Percentiles rank a stretch among this genome's conserved stretches.
Conservation (phyloP, 2,888 invertebrate genomes). For the Eilema griseolum region DNA sequence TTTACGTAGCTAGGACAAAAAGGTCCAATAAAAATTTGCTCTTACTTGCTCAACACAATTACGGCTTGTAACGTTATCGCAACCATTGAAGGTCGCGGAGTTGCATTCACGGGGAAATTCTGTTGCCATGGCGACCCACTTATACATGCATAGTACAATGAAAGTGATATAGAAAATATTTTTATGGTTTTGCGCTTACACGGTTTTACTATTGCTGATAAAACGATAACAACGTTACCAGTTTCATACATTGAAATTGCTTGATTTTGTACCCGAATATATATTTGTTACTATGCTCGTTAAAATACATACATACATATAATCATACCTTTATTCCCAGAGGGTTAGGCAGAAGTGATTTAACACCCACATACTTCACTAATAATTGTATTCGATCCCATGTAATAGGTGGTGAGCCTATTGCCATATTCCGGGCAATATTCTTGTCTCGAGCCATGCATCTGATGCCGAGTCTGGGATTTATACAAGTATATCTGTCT, state of each 20-base stretch:
- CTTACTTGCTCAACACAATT: constrained; percentile 28
- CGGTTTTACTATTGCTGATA: constrained; percentile 47
- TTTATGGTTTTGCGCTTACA: constrained; percentile 52
- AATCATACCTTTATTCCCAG: too few relatives aligned
- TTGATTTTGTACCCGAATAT: background rate
- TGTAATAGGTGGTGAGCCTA: too few relatives aligned
- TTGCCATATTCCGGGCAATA: too few relatives aligned
- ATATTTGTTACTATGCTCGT: background rate
- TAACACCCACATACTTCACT: too few relatives aligned
- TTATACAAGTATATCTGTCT: too few relatives aligned
- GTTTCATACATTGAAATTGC: constrained; percentile 15
- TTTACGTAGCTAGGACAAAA: background rate
- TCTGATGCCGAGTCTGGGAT: too few relatives aligned
- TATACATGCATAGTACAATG: constrained; percentile 49
- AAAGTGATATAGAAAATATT: constrained; percentile 56
- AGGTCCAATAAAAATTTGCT: constrained; percentile 30
- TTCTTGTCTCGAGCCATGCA: too few relatives aligned
- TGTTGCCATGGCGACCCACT: constrained; percentile 62
- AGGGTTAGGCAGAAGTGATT: too few relatives aligned
- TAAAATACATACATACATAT: too few relatives aligned
- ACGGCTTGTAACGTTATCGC: constrained; percentile 46
- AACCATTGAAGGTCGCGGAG: constrained; percentile 41
- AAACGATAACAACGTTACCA: constrained; percentile 27
- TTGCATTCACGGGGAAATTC: constrained; percentile 47
- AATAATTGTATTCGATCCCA: too few relatives aligned